phyloP scores from a whole-genome alignment of 2,113 vertebrate genomes.

The Malurus melanocephalus region DNA sequence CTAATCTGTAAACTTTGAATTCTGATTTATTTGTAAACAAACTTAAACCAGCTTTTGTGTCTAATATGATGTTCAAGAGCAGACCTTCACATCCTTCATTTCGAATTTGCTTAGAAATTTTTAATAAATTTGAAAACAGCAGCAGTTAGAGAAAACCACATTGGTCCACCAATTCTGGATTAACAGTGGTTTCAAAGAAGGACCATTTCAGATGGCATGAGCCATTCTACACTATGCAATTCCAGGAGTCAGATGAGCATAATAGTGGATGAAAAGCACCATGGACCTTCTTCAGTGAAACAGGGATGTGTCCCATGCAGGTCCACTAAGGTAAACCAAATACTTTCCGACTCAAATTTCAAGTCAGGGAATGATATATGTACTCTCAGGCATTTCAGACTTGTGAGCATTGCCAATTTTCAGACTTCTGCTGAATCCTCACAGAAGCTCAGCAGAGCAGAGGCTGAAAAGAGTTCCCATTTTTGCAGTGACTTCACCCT shows the following conservation, averaged over 20 bases:
- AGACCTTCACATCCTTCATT: background rate
- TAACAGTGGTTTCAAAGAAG: background rate
- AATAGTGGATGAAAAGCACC: background rate
- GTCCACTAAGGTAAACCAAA: background rate
- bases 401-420: background rate
- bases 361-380: background rate
- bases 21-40: background rate
- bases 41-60: background rate
- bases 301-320: background rate
- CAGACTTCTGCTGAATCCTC: background rate
- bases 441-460: background rate
- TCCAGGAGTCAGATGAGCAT: background rate
- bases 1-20: background rate
- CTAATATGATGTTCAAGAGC: background rate
- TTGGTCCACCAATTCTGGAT: background rate
- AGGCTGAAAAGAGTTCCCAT: background rate
- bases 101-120: background rate
- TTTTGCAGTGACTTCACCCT: background rate
- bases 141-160: background rate
- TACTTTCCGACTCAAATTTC: background rate
- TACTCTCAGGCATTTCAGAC: background rate
- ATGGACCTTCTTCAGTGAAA: background rate
- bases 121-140: background rate
- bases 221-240: background rate
- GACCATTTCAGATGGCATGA: background rate